phyloP scores from a whole-genome alignment of 2,113 vertebrate genomes.

The Bos indicus region DNA sequence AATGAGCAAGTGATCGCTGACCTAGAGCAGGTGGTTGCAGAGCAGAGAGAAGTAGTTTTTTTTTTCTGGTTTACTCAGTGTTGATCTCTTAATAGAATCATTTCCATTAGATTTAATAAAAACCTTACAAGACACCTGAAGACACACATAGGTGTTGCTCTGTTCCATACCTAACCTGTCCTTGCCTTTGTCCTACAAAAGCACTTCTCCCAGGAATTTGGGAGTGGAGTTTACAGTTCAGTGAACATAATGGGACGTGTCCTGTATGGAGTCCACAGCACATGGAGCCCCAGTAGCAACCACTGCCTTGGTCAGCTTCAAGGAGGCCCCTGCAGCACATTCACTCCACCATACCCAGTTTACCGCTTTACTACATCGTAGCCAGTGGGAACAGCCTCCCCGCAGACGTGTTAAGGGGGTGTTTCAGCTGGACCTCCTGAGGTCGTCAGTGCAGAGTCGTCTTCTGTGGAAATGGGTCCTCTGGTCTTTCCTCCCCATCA shows the following conservation, averaged over 20 bases:
- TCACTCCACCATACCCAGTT: accelerated
- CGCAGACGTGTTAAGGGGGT: no score
- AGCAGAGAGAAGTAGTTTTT: background rate
- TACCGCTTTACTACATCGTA: accelerated
- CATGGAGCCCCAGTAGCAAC: accelerated
- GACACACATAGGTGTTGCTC: background rate
- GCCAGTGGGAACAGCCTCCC: background rate
- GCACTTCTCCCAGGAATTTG: background rate
- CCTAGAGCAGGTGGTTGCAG: background rate
- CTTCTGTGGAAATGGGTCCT: background rate
- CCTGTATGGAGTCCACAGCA: background rate
- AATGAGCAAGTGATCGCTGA: background rate
- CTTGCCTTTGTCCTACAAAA: background rate
- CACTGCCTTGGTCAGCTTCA: background rate
- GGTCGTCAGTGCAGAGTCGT: accelerated
- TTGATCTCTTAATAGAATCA: background rate
- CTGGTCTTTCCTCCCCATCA: background rate
- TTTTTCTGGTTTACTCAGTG: background rate
- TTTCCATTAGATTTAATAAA: background rate
- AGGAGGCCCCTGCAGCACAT: background rate
- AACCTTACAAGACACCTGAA: background rate
- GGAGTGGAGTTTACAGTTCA: background rate
- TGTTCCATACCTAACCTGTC: background rate
- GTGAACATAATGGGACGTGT: background rate
- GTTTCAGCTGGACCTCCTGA: background rate